phyloP scores from a whole-genome alignment of 2,888 invertebrate species.

The Chrysolina haemoptera region DNA sequence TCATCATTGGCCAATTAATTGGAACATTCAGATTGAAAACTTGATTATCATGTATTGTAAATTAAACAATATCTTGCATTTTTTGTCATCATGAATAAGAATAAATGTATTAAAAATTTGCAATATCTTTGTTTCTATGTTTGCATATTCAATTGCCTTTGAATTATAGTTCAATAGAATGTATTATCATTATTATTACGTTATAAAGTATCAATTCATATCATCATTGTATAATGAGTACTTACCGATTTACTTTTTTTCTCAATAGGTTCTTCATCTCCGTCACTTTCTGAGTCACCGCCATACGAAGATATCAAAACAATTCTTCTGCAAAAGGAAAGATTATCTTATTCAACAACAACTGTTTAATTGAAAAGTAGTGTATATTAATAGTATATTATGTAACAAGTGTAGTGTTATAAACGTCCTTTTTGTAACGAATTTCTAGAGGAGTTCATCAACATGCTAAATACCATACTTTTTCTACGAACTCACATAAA shows the following conservation, averaged over 20 bases:
- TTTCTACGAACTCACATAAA: too few species aligned
- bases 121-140: too few species aligned
- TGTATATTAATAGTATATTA: too few species aligned
- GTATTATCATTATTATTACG: too few species aligned
- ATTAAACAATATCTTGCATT: slow-evolving; percentile 33
- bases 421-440: too few species aligned
- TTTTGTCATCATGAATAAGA: slow-evolving; percentile 47
- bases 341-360: not conserved
- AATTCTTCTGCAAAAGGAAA: slow-evolving; percentile 70
- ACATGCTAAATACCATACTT: too few species aligned
- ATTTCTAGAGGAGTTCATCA: too few species aligned
- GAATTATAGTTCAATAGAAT: too few species aligned
- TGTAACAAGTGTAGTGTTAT: too few species aligned
- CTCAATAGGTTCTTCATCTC: slow-evolving; percentile 67
- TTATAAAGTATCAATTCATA: too few species aligned
- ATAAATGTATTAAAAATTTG: too few species aligned
- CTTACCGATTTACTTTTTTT: slow-evolving; percentile 50
- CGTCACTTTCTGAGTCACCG: slow-evolving; percentile 69
- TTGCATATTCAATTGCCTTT: too few species aligned
- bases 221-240: not conserved
- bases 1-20: slow-evolving; percentile 64
- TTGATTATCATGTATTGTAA: slow-evolving; percentile 58
- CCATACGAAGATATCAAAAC: slow-evolving; percentile 75
- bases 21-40: slow-evolving; percentile 69
- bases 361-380: not conserved